Evolutionary conservation across 2,113 vertebrate species (phyloP).

Genomic region (Girardinichthys multiradiatus): DNA sequence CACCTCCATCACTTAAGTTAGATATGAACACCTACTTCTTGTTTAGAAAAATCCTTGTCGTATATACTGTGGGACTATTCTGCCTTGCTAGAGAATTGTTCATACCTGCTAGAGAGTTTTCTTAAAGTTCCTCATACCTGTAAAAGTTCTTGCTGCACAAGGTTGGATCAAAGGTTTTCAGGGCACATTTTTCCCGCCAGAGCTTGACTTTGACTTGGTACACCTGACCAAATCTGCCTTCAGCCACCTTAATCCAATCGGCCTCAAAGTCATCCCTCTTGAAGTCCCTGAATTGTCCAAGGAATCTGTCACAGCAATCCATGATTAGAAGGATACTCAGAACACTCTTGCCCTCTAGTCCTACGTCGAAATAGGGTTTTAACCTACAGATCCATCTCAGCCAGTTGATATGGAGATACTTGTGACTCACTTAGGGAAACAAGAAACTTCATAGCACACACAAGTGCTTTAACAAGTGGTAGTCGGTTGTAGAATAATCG

Average conservation of each 20-base stretch:
- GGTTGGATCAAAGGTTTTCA: conserved; percentile 79
- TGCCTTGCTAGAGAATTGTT: not conserved
- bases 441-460: conserved; percentile 3
- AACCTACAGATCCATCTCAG: conserved; percentile 38
- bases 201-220: conserved; percentile 84
- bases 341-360: conserved; percentile 35
- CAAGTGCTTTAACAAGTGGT: not conserved
- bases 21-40: not conserved
- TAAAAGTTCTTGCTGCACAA: conserved; percentile 59
- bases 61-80: not conserved
- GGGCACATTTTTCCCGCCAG: conserved; percentile 78
- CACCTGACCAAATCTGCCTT: conserved; percentile 82
- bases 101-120: not conserved
- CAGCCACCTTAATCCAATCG: conserved; percentile 81
- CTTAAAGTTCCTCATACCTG: conserved; percentile 71
- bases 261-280: conserved; percentile 84
- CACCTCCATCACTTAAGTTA: not conserved
- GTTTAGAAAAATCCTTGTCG: not conserved
- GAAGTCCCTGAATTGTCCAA: conserved; percentile 73
- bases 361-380: conserved; percentile 40
- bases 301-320: conserved; percentile 35
- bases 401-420: conserved; percentile 1
- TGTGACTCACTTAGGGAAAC: not conserved
- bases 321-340: conserved; percentile 35
- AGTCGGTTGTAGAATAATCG: not conserved